Conservation (phyloP, 2,888 invertebrate species). For the Rhagium mordax region DNA sequence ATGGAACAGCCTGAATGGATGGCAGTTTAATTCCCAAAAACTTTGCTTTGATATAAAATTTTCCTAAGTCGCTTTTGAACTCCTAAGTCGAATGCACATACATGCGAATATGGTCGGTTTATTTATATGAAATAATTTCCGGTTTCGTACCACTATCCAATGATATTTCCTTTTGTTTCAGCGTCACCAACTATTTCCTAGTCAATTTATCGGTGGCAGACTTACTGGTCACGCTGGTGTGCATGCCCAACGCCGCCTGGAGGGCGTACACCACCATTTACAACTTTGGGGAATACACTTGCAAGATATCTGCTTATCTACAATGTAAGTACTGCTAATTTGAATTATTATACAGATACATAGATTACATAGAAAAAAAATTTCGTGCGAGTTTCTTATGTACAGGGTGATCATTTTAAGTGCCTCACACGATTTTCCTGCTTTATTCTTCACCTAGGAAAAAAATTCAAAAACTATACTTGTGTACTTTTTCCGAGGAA, state of each 20-base stretch:
- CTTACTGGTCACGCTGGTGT: constrained; percentile 80
- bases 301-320: constrained; percentile 81
- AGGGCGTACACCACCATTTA: constrained; percentile 80
- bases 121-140: too few species aligned
- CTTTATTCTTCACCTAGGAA: too few species aligned
- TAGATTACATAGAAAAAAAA: too few species aligned
- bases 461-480: too few species aligned
- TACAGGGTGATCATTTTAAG: too few species aligned
- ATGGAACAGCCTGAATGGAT: neutral
- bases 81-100: too few species aligned
- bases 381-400: too few species aligned
- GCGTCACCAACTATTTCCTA: constrained; percentile 84
- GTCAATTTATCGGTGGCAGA: constrained; percentile 84
- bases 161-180: constrained; percentile 69
- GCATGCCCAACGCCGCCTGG: constrained; percentile 83
- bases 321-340: constrained; percentile 75
- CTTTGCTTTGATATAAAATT: neutral
- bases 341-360: too few species aligned
- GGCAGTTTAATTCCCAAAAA: neutral
- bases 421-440: too few species aligned
- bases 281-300: constrained; percentile 82
- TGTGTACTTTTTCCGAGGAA: too few species aligned
- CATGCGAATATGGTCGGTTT: too few species aligned
- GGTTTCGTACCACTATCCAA: too few species aligned
- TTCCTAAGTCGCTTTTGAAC: neutral